Evolutionary conservation across 2,888 invertebrate species (phyloP), one percentile per base, ranked within the genome.

Genomic region (Blomia tropicalis): DNA sequence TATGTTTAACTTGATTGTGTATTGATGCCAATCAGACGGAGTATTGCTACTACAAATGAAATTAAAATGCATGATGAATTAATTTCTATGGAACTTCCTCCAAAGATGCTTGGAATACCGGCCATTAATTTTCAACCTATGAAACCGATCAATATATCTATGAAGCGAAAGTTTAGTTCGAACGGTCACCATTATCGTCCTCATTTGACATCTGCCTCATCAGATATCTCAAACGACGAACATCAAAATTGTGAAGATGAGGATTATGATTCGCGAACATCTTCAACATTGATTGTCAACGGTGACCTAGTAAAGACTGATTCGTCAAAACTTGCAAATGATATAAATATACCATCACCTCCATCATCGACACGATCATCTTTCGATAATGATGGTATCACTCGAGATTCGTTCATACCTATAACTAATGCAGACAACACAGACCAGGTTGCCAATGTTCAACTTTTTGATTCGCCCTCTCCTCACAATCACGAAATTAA

Each of bases 61-160:
- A 5, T 44, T n/a, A 36, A 27, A 59, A 59, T 59, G 59, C 59
- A 59, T 44, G 59, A 59, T 44, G 59, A 59, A 29, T 27, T 59
- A 44, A 58, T 36, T 32, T 58, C 58, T 2, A 32, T 58, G 58
- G 44, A 59, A 17, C 43, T 59, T 2, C 36, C 59, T 31, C 27
- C 23, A 29, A 59, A 59, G 59, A 58, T 58, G 58, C 22, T 58
- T 32, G 58, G 36, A 58, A 11, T 59, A 44, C 29, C 59, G 43
- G 17, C 59, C 23, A 43, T 43, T 29, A 29, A 7, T 36, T 19
- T 59, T 2, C 27, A 27, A 43, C 59, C 59, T 23, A 59, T 59
- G 29, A 44, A 44, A 14, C 32, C 32, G 5, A 7, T 14, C 5
- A n/a, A n/a, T n/a, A 44, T 44, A 4, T 5, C 17, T 5, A 19